Conservation (phyloP, 2,888 invertebrate species). For the Trisateles emortualis region DNA sequence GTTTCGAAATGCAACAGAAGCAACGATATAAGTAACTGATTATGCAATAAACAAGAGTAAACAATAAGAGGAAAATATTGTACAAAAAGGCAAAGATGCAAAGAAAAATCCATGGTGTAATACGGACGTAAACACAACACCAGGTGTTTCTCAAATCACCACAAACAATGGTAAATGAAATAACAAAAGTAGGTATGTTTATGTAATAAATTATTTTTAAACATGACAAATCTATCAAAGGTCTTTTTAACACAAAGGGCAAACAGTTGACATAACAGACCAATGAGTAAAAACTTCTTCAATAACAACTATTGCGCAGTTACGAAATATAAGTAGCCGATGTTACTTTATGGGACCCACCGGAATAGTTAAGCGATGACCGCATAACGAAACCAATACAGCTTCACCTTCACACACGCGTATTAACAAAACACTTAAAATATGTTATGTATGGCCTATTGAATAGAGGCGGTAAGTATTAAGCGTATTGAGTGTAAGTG, state of each 20-base stretch:
- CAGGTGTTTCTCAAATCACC: conserved; percentile 4
- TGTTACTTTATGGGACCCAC: conserved; percentile 51
- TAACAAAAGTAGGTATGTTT: conserved; percentile 8
- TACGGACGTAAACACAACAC: neutral
- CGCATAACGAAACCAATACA: conserved; percentile 62
- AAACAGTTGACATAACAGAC: conserved; percentile 10
- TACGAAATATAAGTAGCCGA: conserved; percentile 54
- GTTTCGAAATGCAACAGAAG: no score
- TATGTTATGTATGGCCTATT: conserved; percentile 45
- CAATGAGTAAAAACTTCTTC: conserved; percentile 21
- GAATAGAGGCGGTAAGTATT: conserved; percentile 46
- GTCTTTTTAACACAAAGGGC: conserved; percentile 24
- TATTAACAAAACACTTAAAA: conserved; percentile 50
- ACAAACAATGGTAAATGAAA: conserved; percentile 5
- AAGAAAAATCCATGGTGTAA: neutral
- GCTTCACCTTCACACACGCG: conserved; percentile 69
- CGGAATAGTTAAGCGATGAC: conserved; percentile 76
- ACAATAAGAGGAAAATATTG: neutral
- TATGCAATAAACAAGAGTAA: neutral
- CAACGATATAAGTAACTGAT: no score
- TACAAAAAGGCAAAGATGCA: neutral
- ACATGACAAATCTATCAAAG: conserved; percentile 35
- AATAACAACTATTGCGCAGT: conserved; percentile 52
- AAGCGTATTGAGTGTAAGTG: conserved; percentile 47
- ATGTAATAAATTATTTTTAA: conserved; percentile 28